Evolutionary conservation across 1,140 invertebrate species (phyloP), one percentile per base, ranked within the genome.

Genomic region (Procambarus clarkii): DNA sequence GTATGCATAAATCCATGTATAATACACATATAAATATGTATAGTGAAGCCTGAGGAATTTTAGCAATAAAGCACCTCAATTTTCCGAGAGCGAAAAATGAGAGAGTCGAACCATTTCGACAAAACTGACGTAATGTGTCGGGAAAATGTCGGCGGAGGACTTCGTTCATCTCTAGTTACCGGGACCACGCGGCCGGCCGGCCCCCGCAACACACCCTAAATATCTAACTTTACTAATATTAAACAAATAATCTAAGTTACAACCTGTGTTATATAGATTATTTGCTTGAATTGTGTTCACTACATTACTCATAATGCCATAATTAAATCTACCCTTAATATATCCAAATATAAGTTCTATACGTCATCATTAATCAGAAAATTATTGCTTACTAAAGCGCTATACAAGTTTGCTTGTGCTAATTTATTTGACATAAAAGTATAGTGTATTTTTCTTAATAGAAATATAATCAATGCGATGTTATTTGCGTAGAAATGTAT

Each of bases 131-230:
- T 24, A 85, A 85, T 74, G 34, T 45, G 21, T 8, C 48, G 82
- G 69, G 64, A 85, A 85, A 85, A 85, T 60, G 44, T 34, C 82
- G 50, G 44, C 82, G 50, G 9, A 71, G 34, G n/a, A n/a, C 5
- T 74, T 85, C 82, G 82, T 4, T 85, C 82, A 85, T 60, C 82
- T 85, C 82, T 85, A 46, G 82, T 85, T 85, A 85, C 82, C 58
- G 81, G 58, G 5, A 84, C 81, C 82, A 85, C 82, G 82, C 64
- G 60, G 64, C 21, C 15, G 15, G 82, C 5, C 82, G n/a, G 82
- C 64, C 13, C 82, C 13, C 34, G 82, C 82, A 85, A 85, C 82
- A 85, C 82, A 64, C n/a, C 44, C 46, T 80, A 24, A 80, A 80
- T 74, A 34, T 34, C 34, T 34, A 8, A 74, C 5, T 34, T 7